A percentile compares a stretch with the other conserved stretches of the same genome.
phyloP scores from a whole-genome alignment of 1,140 invertebrate species.

The Meloidogyne exigua region DNA sequence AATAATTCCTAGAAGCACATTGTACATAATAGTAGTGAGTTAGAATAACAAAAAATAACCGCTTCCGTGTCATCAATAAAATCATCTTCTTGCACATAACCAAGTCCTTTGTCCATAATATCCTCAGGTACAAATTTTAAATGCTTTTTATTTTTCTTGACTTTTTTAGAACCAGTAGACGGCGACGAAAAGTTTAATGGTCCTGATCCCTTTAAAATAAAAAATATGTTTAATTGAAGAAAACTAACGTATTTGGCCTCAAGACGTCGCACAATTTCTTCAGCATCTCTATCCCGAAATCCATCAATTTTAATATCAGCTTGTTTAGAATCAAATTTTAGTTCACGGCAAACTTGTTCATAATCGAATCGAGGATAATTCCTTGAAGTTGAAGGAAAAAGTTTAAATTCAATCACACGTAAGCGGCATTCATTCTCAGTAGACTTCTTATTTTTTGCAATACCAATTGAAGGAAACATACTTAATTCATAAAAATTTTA shows the following conservation, averaged over 20 bases:
- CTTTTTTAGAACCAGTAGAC: slow-evolving; percentile 17
- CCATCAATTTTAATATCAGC: slow-evolving; percentile 29
- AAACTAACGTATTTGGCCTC: slow-evolving; percentile 49
- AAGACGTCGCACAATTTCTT: slow-evolving; percentile 42
- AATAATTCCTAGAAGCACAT: too few species aligned
- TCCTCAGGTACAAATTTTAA: slow-evolving; percentile 37
- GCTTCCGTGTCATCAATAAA: slow-evolving; percentile 55
- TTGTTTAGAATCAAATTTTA: slow-evolving; percentile 21
- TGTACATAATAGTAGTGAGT: too few species aligned
- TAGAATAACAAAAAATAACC: too few species aligned
- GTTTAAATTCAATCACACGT: slow-evolving; percentile 35
- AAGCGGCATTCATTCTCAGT: neutral
- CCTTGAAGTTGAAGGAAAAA: slow-evolving; percentile 41
- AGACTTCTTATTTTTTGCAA: slow-evolving; percentile 36
- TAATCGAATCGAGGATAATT: slow-evolving; percentile 49
- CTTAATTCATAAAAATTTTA: too few species aligned
- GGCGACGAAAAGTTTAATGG: neutral
- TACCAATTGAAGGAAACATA: slow-evolving; percentile 29
- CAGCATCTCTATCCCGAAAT: slow-evolving; percentile 40
- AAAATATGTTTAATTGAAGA: slow-evolving; percentile 11
- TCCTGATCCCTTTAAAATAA: slow-evolving; percentile 21
- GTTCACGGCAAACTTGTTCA: slow-evolving; percentile 36
- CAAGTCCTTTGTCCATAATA: slow-evolving; percentile 47
- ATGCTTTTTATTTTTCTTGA: slow-evolving; percentile 39
- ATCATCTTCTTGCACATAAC: slow-evolving; percentile 50